Conservation (phyloP, 2,888 invertebrate genomes). For the Cheilosia variabilis region DNA sequence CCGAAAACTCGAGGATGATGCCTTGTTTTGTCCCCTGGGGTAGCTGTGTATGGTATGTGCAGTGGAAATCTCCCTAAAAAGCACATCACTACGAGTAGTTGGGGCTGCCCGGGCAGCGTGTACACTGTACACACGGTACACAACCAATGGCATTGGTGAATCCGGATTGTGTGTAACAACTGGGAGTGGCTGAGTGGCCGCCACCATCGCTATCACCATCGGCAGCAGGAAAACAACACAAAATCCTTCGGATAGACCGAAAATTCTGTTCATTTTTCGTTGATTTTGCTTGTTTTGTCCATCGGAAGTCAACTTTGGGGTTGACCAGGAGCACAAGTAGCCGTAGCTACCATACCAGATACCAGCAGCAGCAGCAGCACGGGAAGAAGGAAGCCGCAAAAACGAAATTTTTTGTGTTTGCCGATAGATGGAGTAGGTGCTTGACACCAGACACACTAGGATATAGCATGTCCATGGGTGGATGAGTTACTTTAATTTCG, state of each 20-base stretch:
- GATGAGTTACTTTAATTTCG: conserved; percentile 70
- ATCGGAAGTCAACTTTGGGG: conserved; percentile 65
- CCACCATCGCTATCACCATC: conserved; percentile 50
- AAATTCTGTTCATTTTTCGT: conserved; percentile 44
- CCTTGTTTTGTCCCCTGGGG: conserved; percentile 65
- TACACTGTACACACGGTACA: conserved; percentile 49
- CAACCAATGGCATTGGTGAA: conserved; percentile 70
- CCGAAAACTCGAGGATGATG: conserved; percentile 52
- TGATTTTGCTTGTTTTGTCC: conserved; percentile 54
- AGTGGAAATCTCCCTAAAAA: conserved; percentile 47
- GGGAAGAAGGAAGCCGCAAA: conserved; percentile 19
- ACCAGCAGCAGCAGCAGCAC: background rate
- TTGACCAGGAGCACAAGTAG: conserved; percentile 13
- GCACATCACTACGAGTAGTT: conserved; percentile 20
- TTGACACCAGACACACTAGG: conserved; percentile 56
- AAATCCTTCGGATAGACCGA: conserved; percentile 60
- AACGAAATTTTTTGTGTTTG: conserved; percentile 21
- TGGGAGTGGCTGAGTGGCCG: conserved; percentile 72
- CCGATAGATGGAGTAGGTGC: conserved; percentile 68
- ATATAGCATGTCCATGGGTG: conserved; percentile 37
- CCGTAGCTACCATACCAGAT: background rate
- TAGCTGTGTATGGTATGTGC: conserved; percentile 31
- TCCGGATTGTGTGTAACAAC: conserved; percentile 70
- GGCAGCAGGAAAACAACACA: conserved; percentile 50
- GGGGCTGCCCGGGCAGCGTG: conserved; percentile 25